These are phyloP conservation scores for Amblyopsis hoosieri DNA, from an alignment of 2,797 vertebrate genomes.

Conservation along the genomic window DNA sequence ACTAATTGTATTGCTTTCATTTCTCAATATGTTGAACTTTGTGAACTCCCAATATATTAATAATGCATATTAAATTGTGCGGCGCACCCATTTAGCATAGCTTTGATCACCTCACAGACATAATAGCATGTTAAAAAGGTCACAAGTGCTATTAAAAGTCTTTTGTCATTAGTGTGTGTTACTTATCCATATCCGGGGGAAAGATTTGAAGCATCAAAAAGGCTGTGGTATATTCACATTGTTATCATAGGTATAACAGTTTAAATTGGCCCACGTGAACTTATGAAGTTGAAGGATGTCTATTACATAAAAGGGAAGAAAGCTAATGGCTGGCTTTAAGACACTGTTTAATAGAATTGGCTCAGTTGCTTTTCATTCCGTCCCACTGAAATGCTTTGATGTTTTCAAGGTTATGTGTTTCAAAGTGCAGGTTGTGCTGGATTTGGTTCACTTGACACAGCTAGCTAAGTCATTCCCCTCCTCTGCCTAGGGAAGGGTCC, in stretches of 20 bases:
- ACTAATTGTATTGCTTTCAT: no score
- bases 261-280: constrained; percentile 22
- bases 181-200: no score
- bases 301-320: constrained; percentile 57
- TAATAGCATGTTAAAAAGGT: no score
- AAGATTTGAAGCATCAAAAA: constrained; percentile 17
- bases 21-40: no score
- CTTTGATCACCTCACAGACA: no score
- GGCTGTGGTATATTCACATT: constrained; percentile 25
- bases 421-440: constrained; percentile 51
- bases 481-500: constrained; percentile 10
- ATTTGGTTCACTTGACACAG: constrained; percentile 30
- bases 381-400: constrained; percentile 60
- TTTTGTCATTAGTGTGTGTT: no score
- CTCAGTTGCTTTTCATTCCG: constrained; percentile 57
- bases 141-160: no score
- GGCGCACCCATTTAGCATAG: no score
- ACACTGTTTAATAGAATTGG: constrained; percentile 63
- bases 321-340: constrained; percentile 55
- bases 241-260: constrained; percentile 22
- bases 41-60: no score
- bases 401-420: constrained; percentile 65
- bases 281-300: constrained; percentile 34
- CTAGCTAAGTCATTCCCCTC: constrained; percentile 20
- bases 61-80: no score